Evolutionary conservation across 2,888 invertebrate species (phyloP).

Genomic region (Diploptera punctata): DNA sequence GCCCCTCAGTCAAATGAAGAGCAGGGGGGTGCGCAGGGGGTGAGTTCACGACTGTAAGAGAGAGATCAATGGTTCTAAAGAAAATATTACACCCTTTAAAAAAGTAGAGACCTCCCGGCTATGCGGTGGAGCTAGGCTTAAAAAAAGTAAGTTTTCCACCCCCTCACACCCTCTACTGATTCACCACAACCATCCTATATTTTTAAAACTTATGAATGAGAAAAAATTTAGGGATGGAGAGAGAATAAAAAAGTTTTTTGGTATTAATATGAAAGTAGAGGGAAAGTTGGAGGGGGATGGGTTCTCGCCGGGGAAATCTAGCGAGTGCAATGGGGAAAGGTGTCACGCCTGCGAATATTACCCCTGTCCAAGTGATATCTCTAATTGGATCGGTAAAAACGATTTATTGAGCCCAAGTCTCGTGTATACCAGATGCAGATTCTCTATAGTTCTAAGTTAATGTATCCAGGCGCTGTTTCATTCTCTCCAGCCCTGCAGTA

Average conservation of each 20-base stretch:
- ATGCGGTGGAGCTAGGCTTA: no score
- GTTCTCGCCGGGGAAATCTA: conserved; percentile 23
- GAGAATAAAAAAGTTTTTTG: conserved; percentile 7
- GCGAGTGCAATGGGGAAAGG: conserved; percentile 9
- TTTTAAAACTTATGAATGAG: conserved; percentile 28
- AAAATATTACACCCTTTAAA: no score
- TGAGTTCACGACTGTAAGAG: no score
- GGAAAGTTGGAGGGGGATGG: no score
- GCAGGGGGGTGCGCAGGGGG: no score
- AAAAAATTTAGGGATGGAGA: not conserved
- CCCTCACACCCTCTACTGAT: not conserved
- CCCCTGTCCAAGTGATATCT: conserved; percentile 1
- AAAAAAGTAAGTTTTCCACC: no score
- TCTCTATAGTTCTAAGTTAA: no score
- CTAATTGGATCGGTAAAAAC: conserved; percentile 14
- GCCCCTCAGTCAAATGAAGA: conserved; percentile 4
- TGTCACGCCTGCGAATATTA: not conserved
- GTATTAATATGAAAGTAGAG: conserved; percentile 19
- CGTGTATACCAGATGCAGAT: no score
- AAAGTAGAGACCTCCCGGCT: no score
- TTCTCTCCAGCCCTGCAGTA: no score
- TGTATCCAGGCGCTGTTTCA: no score
- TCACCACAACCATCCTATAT: conserved; percentile 1
- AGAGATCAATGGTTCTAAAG: no score
- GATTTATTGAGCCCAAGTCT: conserved; percentile 27